Conservation (phyloP, 2,113 vertebrate species). For the Pterophyllum scalare region DNA sequence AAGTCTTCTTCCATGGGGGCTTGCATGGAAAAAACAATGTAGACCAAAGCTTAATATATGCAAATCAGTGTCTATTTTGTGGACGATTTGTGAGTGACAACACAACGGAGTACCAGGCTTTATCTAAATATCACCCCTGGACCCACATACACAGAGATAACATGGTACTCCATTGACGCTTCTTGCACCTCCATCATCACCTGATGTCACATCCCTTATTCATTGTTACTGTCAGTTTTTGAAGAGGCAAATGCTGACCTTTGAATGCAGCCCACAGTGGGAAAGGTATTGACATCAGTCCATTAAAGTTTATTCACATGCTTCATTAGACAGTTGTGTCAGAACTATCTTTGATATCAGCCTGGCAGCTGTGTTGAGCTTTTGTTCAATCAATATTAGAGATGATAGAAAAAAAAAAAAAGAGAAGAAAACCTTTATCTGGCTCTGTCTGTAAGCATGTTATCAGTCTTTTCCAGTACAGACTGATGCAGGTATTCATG, state of each 20-base stretch:
- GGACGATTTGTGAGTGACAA: slow-evolving; percentile 28
- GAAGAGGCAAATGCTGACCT: slow-evolving; percentile 19
- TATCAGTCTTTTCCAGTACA: not conserved
- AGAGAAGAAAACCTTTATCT: not conserved
- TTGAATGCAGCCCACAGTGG: slow-evolving; percentile 7
- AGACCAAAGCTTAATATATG: slow-evolving; percentile 37
- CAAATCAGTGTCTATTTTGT: slow-evolving; percentile 15
- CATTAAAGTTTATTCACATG: slow-evolving; percentile 53
- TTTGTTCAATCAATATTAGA: slow-evolving; percentile 28
- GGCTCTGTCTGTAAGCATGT: not conserved
- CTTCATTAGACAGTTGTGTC: slow-evolving; percentile 53
- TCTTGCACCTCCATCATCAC: slow-evolving; percentile 1
- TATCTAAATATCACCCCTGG: slow-evolving; percentile 4
- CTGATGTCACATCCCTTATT: slow-evolving; percentile 29
- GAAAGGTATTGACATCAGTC: slow-evolving; percentile 44
- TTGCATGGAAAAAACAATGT: not conserved
- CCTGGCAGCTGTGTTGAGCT: slow-evolving; percentile 20
- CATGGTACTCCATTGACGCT: not conserved
- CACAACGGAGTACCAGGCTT: slow-evolving; percentile 11
- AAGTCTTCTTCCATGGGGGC: not conserved
- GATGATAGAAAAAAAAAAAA: not conserved
- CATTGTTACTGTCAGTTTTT: not conserved
- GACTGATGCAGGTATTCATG: not conserved
- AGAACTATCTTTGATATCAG: slow-evolving; percentile 56
- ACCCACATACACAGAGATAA: slow-evolving; percentile 15